These are phyloP conservation scores for Barypeithes pellucidus DNA, from an alignment of 2,888 invertebrate species.

Conservation along the genomic window DNA sequence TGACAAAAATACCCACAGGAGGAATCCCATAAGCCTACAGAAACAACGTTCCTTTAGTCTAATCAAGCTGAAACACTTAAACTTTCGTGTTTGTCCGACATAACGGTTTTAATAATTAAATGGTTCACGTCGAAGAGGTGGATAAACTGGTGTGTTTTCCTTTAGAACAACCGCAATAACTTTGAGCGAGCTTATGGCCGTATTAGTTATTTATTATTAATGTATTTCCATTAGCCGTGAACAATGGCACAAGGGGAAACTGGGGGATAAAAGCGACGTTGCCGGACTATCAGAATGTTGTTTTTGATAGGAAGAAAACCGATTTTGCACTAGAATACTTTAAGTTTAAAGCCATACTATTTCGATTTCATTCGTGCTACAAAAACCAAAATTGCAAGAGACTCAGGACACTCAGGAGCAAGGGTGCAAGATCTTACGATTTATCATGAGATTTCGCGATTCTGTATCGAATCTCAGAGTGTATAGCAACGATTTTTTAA, in stretches of 20 bases:
- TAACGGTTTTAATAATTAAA: slow-evolving; percentile 44
- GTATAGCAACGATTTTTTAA: too few species aligned
- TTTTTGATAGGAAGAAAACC: too few species aligned
- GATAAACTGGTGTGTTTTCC: slow-evolving; percentile 44
- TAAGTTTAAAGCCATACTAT: too few species aligned
- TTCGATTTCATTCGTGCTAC: too few species aligned
- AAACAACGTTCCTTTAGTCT: background rate
- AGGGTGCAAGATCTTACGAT: too few species aligned
- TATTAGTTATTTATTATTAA: slow-evolving; percentile 69
- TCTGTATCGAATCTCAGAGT: too few species aligned
- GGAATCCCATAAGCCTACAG: too few species aligned
- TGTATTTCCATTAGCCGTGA: slow-evolving; percentile 67
- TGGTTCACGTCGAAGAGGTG: slow-evolving; percentile 24
- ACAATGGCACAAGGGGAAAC: slow-evolving; percentile 64
- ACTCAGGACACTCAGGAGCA: too few species aligned
- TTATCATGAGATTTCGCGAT: too few species aligned
- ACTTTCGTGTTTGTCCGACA: slow-evolving; percentile 1
- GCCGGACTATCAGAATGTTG: slow-evolving; percentile 15
- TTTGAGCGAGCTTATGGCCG: slow-evolving; percentile 55
- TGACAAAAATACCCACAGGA: too few species aligned
- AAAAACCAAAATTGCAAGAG: too few species aligned
- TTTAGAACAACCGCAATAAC: slow-evolving; percentile 48
- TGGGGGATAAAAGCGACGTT: slow-evolving; percentile 52
- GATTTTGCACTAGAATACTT: too few species aligned
- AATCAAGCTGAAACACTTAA: slow-evolving; percentile 18